Evolutionary conservation across 1,140 invertebrate species (phyloP).

Genomic region (Magallana gigas): DNA sequence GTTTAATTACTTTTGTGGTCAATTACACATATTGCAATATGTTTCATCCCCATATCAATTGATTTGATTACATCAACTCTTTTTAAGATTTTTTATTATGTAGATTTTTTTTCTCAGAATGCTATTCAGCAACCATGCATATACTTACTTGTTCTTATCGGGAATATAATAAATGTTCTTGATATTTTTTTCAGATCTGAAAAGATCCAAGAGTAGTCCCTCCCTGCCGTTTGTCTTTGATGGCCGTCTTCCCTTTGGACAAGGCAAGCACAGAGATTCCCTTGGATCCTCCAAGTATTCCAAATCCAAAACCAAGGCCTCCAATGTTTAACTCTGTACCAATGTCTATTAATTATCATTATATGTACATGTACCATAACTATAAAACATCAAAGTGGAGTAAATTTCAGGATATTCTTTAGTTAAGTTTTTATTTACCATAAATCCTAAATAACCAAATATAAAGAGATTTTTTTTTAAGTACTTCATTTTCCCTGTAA

Average conservation of each 20-base stretch:
- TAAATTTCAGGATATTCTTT: not conserved
- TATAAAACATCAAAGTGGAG: not conserved
- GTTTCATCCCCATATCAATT: not conserved
- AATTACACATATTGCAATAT: not conserved
- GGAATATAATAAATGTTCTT: not conserved
- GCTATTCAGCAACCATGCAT: not conserved
- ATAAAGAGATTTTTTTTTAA: too few species aligned
- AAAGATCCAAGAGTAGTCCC: slow-evolving; percentile 71
- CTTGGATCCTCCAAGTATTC: slow-evolving; percentile 13
- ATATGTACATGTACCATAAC: not conserved
- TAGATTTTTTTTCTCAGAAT: not conserved
- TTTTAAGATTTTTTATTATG: not conserved
- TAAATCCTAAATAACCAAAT: too few species aligned
- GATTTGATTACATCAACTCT: not conserved
- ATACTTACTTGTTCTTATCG: not conserved
- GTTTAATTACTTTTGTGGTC: too few species aligned
- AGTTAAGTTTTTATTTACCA: not conserved
- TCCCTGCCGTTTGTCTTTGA: slow-evolving; percentile 72
- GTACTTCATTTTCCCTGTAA: too few species aligned
- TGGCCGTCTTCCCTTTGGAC: slow-evolving; percentile 50
- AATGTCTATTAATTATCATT: not conserved
- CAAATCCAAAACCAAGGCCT: slow-evolving; percentile 34
- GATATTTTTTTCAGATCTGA: slow-evolving; percentile 65
- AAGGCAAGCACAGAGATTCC: slow-evolving; percentile 44
- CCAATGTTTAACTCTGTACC: not conserved